phyloP scores from a whole-genome alignment of 2,888 invertebrate species.

The Glaucopsyche alexis region DNA sequence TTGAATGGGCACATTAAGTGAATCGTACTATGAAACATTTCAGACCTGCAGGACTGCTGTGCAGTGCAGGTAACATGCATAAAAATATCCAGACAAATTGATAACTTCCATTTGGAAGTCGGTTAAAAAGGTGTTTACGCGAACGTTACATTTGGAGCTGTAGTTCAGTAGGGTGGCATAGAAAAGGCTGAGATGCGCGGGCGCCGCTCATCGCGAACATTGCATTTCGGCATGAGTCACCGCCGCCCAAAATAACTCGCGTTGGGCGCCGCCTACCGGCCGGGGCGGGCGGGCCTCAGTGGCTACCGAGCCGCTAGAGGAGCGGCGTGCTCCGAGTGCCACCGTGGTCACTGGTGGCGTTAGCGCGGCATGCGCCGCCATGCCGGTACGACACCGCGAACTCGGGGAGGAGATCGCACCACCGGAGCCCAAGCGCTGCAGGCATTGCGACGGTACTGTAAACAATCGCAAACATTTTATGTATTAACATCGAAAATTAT shows the following conservation, averaged over 20 bases:
- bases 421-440: constrained; percentile 94
- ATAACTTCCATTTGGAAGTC: neutral
- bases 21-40: too few species aligned
- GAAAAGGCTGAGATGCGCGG: constrained; percentile 67
- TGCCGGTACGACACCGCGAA: constrained; percentile 80
- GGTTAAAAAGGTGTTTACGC: neutral
- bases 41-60: too few species aligned
- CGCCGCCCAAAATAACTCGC: constrained; percentile 70
- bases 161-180: constrained; percentile 51
- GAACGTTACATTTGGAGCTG: neutral
- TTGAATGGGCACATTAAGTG: too few species aligned
- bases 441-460: constrained; percentile 92
- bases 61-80: too few species aligned
- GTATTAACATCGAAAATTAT: neutral
- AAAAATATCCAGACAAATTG: neutral
- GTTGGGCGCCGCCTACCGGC: constrained; percentile 78
- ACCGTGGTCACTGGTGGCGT: constrained; percentile 65
- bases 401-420: constrained; percentile 78
- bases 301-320: constrained; percentile 73
- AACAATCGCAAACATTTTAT: neutral
- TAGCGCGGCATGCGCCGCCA: constrained; percentile 80
- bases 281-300: constrained; percentile 78
- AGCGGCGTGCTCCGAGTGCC: constrained; percentile 67
- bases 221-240: constrained; percentile 71
- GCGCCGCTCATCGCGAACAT: constrained; percentile 57